A percentile compares a stretch with the other conserved stretches of the same genome.
Evolutionary conservation across 2,888 invertebrate genomes (phyloP).

Genomic region (Megastigmus dorsalis): DNA sequence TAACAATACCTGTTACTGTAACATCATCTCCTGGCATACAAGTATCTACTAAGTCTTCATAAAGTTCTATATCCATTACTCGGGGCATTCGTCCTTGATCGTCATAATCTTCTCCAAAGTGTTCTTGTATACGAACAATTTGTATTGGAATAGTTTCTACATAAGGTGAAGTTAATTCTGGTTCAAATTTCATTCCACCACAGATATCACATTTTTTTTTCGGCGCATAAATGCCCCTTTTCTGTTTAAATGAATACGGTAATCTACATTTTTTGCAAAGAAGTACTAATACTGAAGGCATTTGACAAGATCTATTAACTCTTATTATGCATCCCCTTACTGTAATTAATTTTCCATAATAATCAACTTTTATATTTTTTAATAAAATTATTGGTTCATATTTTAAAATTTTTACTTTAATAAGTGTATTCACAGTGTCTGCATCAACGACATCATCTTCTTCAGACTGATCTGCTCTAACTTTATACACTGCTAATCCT

Average conservation of each 20-base stretch:
- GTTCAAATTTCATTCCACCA: conserved; percentile 80
- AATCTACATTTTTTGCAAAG: conserved; percentile 81
- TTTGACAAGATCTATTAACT: conserved; percentile 84
- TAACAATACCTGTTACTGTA: conserved; percentile 90
- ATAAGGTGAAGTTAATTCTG: conserved; percentile 80
- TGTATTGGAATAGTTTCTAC: conserved; percentile 88
- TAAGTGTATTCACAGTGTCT: conserved; percentile 71
- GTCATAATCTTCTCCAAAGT: conserved; percentile 81
- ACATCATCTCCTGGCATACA: conserved; percentile 93
- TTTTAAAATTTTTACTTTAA: conserved; percentile 79
- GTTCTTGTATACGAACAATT: conserved; percentile 88
- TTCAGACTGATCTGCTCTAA: conserved; percentile 61
- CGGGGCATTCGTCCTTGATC: conserved; percentile 84
- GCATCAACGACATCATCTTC: conserved; percentile 61
- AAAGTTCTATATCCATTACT: conserved; percentile 89
- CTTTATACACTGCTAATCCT: conserved; percentile 88
- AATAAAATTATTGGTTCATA: conserved; percentile 82
- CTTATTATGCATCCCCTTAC: conserved; percentile 90
- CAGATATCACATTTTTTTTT: conserved; percentile 77
- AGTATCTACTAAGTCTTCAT: conserved; percentile 85
- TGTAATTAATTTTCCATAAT: conserved; percentile 85
- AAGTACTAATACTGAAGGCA: conserved; percentile 87
- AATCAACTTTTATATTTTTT: conserved; percentile 83
- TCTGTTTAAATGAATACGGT: conserved; percentile 74
- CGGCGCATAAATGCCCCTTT: conserved; percentile 79